Evolutionary conservation across 2,113 vertebrate genomes (phyloP).

Genomic region (Polypterus senegalus): DNA sequence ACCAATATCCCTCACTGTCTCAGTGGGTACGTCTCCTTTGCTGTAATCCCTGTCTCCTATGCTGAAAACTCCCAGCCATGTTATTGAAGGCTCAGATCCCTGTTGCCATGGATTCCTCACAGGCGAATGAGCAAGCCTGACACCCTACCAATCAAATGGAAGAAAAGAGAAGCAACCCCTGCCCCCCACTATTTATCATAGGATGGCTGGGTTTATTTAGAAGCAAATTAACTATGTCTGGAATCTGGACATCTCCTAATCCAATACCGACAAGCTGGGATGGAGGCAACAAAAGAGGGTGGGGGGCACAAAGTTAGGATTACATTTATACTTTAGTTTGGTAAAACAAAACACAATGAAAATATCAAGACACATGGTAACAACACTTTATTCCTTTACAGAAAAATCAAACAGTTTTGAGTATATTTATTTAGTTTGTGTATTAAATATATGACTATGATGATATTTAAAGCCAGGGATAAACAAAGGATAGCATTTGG

Average conservation of each 20-base stretch:
- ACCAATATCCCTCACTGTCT: background rate
- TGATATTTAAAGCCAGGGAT: too few relatives aligned
- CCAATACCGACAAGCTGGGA: constrained; percentile 9
- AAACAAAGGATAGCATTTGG: too few relatives aligned
- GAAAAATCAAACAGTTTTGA: too few relatives aligned
- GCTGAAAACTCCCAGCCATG: constrained; percentile 46
- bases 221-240: constrained; percentile 66
- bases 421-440: too few relatives aligned
- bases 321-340: too few relatives aligned
- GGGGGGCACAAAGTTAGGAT: too few relatives aligned
- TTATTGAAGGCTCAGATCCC: constrained; percentile 34
- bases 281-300: too few relatives aligned
- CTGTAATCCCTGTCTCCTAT: constrained; percentile 55
- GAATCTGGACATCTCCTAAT: constrained; percentile 47
- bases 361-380: too few relatives aligned
- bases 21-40: constrained; percentile 54
- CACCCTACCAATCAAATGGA: constrained; percentile 39
- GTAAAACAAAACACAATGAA: too few relatives aligned
- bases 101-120: constrained; percentile 47
- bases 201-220: constrained; percentile 61
- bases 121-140: constrained; percentile 50
- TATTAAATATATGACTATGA: too few relatives aligned
- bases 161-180: constrained; percentile 18
- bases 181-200: constrained; percentile 56
- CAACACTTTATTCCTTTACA: too few relatives aligned